These are phyloP conservation scores for Portunus trituberculatus DNA, from an alignment of 1,140 invertebrate genomes.

Conservation along the genomic window DNA sequence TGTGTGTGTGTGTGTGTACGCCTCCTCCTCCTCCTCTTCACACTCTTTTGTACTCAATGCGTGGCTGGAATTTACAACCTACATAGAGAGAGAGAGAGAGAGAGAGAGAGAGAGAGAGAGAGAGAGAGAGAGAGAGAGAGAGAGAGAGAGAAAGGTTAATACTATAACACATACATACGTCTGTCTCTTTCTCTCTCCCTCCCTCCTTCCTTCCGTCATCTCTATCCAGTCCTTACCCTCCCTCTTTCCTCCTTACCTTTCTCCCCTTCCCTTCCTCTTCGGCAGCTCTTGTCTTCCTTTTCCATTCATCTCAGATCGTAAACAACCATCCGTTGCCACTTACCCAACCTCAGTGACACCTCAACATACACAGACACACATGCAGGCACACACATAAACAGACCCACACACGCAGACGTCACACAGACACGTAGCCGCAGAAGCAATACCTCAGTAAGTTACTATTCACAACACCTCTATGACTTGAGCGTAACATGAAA, in stretches of 20 bases:
- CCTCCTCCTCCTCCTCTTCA: slow-evolving; percentile 3
- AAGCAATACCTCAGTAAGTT: not conserved
- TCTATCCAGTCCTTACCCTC: not conserved
- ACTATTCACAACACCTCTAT: not conserved
- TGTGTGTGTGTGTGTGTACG: slow-evolving; percentile 10
- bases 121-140: slow-evolving; percentile 27
- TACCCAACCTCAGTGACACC: not conserved
- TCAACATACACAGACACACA: not conserved
- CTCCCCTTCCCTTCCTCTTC: slow-evolving; percentile 29
- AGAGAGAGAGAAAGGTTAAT: not conserved
- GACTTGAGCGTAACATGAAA: not conserved
- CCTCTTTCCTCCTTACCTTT: not conserved
- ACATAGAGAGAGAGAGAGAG: slow-evolving; percentile 17
- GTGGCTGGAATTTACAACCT: not conserved
- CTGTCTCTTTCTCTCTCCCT: not conserved
- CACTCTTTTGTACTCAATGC: not conserved
- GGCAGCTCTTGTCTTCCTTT: not conserved
- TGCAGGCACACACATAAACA: not conserved
- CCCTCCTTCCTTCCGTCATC: not conserved
- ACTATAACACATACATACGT: not conserved
- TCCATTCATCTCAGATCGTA: slow-evolving; percentile 44
- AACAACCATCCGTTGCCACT: slow-evolving; percentile 30
- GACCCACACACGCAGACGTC: not conserved
- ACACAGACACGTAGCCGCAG: not conserved
- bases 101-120: slow-evolving; percentile 38